Evolutionary conservation across 2,113 vertebrate genomes (phyloP).

Genomic region (Callospermophilus lateralis): DNA sequence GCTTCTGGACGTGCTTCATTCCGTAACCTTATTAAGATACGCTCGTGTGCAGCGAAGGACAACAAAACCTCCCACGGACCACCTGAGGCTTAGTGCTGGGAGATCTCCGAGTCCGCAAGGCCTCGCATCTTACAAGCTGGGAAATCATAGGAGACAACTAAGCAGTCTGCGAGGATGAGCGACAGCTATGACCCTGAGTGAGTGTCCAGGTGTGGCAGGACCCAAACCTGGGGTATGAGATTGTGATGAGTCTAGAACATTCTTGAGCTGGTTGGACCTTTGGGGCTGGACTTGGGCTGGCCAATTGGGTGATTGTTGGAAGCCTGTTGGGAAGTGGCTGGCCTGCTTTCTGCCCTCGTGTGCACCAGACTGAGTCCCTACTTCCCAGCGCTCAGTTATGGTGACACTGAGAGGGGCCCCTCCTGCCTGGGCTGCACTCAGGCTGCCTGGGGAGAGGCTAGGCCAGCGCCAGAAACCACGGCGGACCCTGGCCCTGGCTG

Average conservation of each 20-base stretch:
- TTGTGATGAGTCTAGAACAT: slow-evolving; percentile 34
- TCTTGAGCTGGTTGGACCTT: slow-evolving; percentile 7
- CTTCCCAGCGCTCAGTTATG: background rate
- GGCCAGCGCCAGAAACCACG: slow-evolving; percentile 26
- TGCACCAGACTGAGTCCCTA: background rate
- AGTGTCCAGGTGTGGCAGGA: slow-evolving; percentile 8
- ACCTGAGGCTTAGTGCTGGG: background rate
- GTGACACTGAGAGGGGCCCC: background rate
- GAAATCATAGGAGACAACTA: background rate
- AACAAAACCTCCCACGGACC: background rate
- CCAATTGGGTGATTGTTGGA: slow-evolving; percentile 63
- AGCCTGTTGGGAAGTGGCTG: slow-evolving; percentile 53
- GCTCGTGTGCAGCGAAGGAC: background rate
- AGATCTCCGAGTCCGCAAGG: background rate
- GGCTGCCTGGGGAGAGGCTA: background rate
- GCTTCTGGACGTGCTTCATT: slow-evolving; percentile 14
- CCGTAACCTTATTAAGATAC: background rate
- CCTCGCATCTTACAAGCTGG: background rate
- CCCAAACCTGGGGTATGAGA: background rate
- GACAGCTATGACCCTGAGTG: background rate
- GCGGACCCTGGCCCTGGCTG: slow-evolving; percentile 49
- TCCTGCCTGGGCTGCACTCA: background rate
- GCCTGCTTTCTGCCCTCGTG: slow-evolving; percentile 21
- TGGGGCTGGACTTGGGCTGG: background rate
- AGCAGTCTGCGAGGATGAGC: background rate